Conservation (phyloP, 2,888 invertebrate genomes). For the Galerucella calmariensis region DNA sequence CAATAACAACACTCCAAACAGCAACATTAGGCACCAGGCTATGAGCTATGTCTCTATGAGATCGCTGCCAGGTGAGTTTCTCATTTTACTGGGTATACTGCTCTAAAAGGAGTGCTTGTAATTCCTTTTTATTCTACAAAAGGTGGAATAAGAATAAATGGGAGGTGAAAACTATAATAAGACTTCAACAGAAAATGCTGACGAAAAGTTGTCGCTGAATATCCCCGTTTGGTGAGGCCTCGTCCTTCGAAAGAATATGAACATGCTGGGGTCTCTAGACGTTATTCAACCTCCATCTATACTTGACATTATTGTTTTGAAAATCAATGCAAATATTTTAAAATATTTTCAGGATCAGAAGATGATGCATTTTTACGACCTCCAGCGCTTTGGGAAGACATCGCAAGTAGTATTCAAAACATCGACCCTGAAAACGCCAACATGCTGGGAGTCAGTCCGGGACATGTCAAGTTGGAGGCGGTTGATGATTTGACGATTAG, state of each 20-base stretch:
- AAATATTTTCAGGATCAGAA: slow-evolving; percentile 62
- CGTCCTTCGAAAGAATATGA: no score
- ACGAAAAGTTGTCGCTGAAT: no score
- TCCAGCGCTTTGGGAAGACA: slow-evolving; percentile 87
- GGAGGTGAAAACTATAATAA: no score
- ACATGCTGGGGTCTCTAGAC: no score
- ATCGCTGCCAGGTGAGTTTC: slow-evolving; percentile 49
- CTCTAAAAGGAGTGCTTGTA: slow-evolving; percentile 42
- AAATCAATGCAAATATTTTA: not conserved
- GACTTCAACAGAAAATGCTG: no score
- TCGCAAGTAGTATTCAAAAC: slow-evolving; percentile 89
- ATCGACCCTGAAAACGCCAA: slow-evolving; percentile 91
- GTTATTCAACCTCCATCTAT: no score
- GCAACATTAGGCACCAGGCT: slow-evolving; percentile 39
- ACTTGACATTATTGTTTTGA: no score
- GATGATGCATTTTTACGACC: slow-evolving; percentile 90
- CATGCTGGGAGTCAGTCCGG: slow-evolving; percentile 80
- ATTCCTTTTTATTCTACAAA: slow-evolving; percentile 44
- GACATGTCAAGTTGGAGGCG: slow-evolving; percentile 84
- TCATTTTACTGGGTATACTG: not conserved
- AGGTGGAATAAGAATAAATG: no score
- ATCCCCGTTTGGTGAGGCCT: no score
- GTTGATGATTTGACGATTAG: slow-evolving; percentile 70
- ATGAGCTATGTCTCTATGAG: slow-evolving; percentile 61
- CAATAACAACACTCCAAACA: slow-evolving; percentile 44